Evolutionary conservation across 2,113 vertebrate genomes (phyloP).

Genomic region (Rutilus rutilus): DNA sequence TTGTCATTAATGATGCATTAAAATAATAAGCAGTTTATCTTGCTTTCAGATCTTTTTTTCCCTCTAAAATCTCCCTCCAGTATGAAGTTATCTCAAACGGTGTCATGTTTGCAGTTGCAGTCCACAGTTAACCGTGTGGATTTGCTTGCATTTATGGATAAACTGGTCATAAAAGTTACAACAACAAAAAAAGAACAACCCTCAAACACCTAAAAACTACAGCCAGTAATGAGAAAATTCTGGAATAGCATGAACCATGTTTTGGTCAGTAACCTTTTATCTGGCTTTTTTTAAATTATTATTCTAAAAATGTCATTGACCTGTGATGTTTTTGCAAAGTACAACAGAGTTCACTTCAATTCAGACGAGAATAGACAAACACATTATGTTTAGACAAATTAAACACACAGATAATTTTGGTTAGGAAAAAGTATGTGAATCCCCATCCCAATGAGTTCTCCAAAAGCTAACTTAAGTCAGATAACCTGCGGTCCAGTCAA

Average conservation of each 20-base stretch:
- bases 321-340: neutral
- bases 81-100: conserved; percentile 38
- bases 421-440: neutral
- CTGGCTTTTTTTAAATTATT: neutral
- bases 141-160: conserved; percentile 11
- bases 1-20: conserved; percentile 78
- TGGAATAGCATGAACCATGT: neutral
- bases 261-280: neutral
- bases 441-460: neutral
- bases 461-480: neutral
- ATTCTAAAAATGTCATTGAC: neutral
- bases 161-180: neutral
- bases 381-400: conserved; percentile 1
- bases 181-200: neutral
- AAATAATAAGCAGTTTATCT: conserved; percentile 77
- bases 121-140: neutral
- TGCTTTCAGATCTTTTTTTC: conserved; percentile 67
- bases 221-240: neutral
- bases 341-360: neutral
- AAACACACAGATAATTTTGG: neutral
- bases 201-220: neutral
- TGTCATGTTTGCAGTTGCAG: neutral
- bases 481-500: neutral
- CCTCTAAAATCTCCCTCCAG: conserved; percentile 24
- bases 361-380: neutral